phyloP scores from a whole-genome alignment of 2,888 invertebrate genomes.

The Plebejus argus region DNA sequence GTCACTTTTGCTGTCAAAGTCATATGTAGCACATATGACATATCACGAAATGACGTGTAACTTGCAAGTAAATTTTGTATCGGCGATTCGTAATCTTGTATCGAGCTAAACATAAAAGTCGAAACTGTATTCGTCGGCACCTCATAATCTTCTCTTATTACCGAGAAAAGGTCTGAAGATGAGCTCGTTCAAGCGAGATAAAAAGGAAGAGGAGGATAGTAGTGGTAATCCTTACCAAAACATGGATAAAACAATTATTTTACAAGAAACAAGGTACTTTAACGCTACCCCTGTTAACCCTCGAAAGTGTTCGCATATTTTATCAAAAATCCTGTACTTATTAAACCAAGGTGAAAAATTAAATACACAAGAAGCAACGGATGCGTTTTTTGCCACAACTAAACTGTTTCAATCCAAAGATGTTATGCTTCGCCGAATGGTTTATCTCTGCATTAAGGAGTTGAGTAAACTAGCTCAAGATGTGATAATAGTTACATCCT shows the following conservation, averaged over 20 bases:
- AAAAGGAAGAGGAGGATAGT: constrained; percentile 97
- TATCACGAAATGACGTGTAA: constrained; percentile 13
- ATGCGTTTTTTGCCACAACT: constrained; percentile 99
- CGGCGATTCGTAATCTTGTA: neutral
- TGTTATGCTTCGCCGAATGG: constrained; percentile 95
- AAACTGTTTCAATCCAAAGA: constrained; percentile 99
- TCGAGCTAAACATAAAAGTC: constrained; percentile 50
- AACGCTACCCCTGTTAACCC: constrained; percentile 99
- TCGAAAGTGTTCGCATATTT: constrained; percentile 96
- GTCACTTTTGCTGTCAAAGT: neutral
- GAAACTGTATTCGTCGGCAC: constrained; percentile 73
- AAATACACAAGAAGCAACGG: constrained; percentile 97
- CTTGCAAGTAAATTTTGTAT: constrained; percentile 8
- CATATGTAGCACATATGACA: neutral
- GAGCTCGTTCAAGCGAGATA: constrained; percentile 93
- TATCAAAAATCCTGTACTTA: constrained; percentile 97
- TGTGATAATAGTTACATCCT: constrained; percentile 99
- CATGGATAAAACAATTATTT: constrained; percentile 96
- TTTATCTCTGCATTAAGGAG: constrained; percentile 98
- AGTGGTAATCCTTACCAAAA: constrained; percentile 94
- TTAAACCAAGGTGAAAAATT: constrained; percentile 97
- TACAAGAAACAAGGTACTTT: constrained; percentile 98
- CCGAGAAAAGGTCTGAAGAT: constrained; percentile 76
- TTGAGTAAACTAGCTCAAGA: constrained; percentile 97
- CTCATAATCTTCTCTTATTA: constrained; percentile 62